Conservation (phyloP, 2,113 vertebrate genomes). For the Corythoichthys haematopterus region DNA sequence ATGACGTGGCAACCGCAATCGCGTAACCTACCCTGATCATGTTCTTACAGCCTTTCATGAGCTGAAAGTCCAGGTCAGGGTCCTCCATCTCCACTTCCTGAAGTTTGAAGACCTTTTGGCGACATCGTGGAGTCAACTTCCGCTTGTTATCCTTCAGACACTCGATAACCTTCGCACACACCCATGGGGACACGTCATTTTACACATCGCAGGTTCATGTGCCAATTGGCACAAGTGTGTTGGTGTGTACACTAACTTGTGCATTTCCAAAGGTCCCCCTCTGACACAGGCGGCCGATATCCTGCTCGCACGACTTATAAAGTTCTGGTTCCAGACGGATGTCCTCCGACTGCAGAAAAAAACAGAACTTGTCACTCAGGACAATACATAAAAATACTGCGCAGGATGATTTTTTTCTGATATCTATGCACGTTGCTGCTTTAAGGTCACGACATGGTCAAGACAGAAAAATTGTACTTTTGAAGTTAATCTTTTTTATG, state of each 20-base stretch:
- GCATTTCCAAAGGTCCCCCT: constrained; percentile 88
- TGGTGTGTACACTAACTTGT: constrained; percentile 70
- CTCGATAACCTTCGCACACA: constrained; percentile 82
- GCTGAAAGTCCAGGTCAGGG: constrained; percentile 90
- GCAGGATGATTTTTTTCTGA: neutral
- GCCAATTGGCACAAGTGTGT: neutral
- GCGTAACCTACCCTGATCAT: constrained; percentile 83
- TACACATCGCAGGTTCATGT: neutral
- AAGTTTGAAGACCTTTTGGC: constrained; percentile 91
- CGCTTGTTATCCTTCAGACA: constrained; percentile 94
- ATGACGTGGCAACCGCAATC: too few species aligned
- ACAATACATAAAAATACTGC: too few species aligned
- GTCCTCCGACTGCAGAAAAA: constrained; percentile 81
- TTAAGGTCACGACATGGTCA: too few species aligned
- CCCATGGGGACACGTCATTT: neutral
- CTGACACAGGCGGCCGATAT: constrained; percentile 85
- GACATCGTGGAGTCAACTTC: constrained; percentile 78
- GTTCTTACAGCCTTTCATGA: constrained; percentile 96
- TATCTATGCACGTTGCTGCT: too few species aligned
- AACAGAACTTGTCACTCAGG: neutral
- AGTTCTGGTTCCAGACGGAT: constrained; percentile 93
- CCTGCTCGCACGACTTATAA: constrained; percentile 86
- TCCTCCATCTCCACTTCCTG: constrained; percentile 97
- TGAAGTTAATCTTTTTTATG: too few species aligned
- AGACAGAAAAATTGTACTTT: too few species aligned